phyloP scores from a whole-genome alignment of 2,113 vertebrate genomes.

The Setophaga coronata region DNA sequence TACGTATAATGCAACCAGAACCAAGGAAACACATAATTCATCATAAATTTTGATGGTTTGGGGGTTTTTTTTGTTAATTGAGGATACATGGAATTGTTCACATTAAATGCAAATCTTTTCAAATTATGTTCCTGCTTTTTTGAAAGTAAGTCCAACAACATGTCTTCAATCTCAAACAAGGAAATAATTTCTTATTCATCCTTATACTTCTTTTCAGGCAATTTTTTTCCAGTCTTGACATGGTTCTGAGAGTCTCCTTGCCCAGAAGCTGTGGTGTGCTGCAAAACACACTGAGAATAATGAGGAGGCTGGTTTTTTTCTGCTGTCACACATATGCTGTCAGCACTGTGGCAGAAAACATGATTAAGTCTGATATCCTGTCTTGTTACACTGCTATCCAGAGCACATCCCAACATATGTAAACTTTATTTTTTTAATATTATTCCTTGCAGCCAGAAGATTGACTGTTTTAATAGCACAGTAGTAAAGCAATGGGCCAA shows the following conservation, averaged over 20 bases:
- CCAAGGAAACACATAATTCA: neutral
- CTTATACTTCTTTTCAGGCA: neutral
- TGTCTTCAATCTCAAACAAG: neutral
- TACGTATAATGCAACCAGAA: constrained; percentile 1
- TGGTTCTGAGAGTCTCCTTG: neutral
- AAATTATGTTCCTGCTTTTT: neutral
- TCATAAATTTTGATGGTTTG: neutral
- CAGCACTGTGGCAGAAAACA: neutral
- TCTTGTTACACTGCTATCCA: neutral
- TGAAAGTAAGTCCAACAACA: neutral
- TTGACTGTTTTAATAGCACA: neutral
- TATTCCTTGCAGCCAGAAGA: neutral
- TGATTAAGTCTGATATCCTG: neutral
- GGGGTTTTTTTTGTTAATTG: constrained; percentile 16
- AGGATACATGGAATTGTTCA: neutral
- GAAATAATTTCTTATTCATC: neutral
- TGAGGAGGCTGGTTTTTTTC: neutral
- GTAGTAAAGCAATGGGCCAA: neutral
- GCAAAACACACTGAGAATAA: neutral
- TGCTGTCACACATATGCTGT: neutral
- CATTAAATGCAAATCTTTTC: neutral
- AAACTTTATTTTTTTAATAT: neutral
- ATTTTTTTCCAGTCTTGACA: neutral
- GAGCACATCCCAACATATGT: neutral
- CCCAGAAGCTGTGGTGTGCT: neutral